phyloP scores from a whole-genome alignment of 1,140 invertebrate species.

The Trypoxylus dichotomus region DNA sequence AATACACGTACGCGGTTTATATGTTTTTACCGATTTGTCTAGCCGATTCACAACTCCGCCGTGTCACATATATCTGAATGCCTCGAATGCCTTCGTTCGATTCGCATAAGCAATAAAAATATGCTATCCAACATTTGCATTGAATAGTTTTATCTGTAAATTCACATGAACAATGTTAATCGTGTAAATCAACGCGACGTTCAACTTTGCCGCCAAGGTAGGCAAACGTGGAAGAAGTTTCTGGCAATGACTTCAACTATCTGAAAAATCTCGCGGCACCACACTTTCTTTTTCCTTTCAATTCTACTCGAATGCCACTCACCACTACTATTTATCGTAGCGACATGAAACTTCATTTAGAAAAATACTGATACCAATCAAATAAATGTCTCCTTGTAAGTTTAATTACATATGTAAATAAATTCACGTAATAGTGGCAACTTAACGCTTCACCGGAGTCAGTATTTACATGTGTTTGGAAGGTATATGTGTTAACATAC shows the following conservation, averaged over 20 bases:
- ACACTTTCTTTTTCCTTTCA: neutral
- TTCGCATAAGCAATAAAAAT: constrained; percentile 16
- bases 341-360: neutral
- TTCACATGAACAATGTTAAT: constrained; percentile 21
- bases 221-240: neutral
- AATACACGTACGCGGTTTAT: neutral
- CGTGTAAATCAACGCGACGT: neutral
- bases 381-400: constrained; percentile 13
- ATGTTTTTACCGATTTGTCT: constrained; percentile 1
- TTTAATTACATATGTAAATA: constrained; percentile 28
- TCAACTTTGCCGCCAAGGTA: neutral
- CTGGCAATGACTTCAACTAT: neutral
- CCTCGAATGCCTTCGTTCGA: neutral
- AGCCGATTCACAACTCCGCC: neutral
- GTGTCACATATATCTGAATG: neutral
- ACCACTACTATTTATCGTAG: neutral
- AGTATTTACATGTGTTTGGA: neutral
- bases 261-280: neutral
- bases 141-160: constrained; percentile 19
- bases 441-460: neutral
- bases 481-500: neutral
- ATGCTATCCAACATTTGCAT: neutral
- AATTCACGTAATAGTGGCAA: neutral
- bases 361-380: neutral
- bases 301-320: neutral